Base-by-base conservation (phyloP, 2,888 invertebrate species). In the Melipona beecheii region DNA sequence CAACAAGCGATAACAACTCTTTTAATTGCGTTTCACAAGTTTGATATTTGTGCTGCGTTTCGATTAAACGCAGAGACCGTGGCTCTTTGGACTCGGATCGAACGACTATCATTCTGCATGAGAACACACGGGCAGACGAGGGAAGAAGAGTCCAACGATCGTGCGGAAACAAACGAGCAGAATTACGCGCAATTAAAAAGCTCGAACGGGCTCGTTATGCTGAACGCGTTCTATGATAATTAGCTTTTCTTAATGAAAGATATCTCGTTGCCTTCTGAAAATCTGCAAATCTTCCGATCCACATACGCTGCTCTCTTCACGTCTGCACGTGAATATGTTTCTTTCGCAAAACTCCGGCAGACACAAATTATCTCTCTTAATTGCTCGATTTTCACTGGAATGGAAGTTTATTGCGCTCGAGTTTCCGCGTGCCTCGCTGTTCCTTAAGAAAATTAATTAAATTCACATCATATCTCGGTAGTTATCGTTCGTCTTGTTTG, bases 21-120 rank as follows among this genome's bases (percentile, higher is more conserved):
- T n/a, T 24, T 72, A 78, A 81, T 76, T 78, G 52, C 9, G 2
- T 11, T 36, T 56, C n/a, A 54, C 21, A 24, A 60, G 50, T 65
- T 43, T 24, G n/a, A 43, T 52, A 52, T 64, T 68, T 31, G 21
- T 4, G 24, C 1, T n/a, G 60, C 5, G 27, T 43, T 27, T 5
- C 27, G 56, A 75, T 80, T 72, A 73, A 64, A 52, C 17, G 50
- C 24, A 11, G 1, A 6, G 0, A 4, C 17, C 15, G 17, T 4
- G 4, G 21, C 52, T 21, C 56, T 74, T 65, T 74, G 68, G 27
- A 1, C 56, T 56, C 27, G 43, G 11, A 17, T 56, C 19, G 24
- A 43, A 2, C 24, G 31, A 6, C 21, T 52, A 15, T 62, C 65
- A 21, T 24, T n/a, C 75, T 43, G 19, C 13, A 9, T 13, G 4